Percentiles rank a stretch among this genome's conserved stretches.
These are phyloP conservation scores for Muraenolepis orangiensis DNA, from an alignment of 2,797 vertebrate species.

Conservation along the genomic window DNA sequence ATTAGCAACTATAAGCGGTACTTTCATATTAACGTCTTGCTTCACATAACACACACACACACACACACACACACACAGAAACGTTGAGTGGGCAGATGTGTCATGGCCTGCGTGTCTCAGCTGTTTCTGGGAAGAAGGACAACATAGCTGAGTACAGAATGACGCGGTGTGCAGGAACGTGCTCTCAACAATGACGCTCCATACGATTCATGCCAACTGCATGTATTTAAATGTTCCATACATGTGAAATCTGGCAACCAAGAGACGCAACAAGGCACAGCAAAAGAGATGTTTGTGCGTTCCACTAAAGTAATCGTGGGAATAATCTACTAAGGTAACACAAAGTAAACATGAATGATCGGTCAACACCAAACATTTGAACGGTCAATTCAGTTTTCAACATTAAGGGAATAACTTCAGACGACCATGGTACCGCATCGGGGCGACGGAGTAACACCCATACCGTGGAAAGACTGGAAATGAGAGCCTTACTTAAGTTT, in stretches of 20 bases:
- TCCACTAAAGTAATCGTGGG: neutral
- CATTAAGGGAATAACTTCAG: conserved; percentile 34
- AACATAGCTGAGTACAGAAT: conserved; percentile 30
- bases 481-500: conserved; percentile 34
- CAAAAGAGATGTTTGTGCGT: neutral
- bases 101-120: conserved; percentile 53
- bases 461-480: conserved; percentile 24
- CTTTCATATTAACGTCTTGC: neutral
- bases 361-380: neutral
- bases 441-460: conserved; percentile 11
- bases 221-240: neutral
- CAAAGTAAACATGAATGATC: neutral
- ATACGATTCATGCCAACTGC: neutral
- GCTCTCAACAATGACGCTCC: neutral
- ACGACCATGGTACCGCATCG: conserved; percentile 26
- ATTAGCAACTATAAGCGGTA: neutral
- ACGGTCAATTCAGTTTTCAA: neutral
- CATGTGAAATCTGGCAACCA: neutral
- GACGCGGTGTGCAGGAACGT: conserved; percentile 5
- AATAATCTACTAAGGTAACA: neutral
- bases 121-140: conserved; percentile 46
- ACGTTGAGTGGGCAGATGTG: conserved; percentile 31
- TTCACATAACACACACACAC: neutral
- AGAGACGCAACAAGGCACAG: neutral
- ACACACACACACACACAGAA: neutral